Evolutionary conservation across 1,140 invertebrate genomes (phyloP), one percentile per base, ranked within the genome.

Genomic region (Potamilus streckersoni): DNA sequence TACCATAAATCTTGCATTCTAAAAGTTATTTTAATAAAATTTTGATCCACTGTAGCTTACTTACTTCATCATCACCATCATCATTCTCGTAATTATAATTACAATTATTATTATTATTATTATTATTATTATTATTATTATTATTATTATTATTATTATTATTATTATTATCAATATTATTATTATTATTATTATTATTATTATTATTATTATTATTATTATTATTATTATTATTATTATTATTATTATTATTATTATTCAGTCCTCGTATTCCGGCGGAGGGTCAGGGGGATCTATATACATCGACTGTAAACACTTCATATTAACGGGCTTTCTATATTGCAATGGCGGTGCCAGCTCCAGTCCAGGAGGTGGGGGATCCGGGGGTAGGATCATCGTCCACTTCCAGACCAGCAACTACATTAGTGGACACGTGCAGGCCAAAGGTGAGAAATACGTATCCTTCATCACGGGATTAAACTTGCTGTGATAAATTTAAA

Each of bases 281-380:
- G 85, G 85, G 14, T 80, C 79, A 71, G 85, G 82, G 56, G 85
- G 85, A 5, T 84, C 84, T 31, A 68, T 86, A n/a, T 83, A 78
- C 60, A 74, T 85, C 15, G 27, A 60, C n/a, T 78, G 79, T 73
- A 62, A 72, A n/a, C 62, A 66, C 19, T 80, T 79, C n/a, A 71
- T 61, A 16, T 71, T 83, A 67, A 75, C 71, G 17, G 82, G 81
- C 57, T 68, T 64, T 23, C 61, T 84, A 23, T 76, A 76, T 20
- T 79, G 75, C 63, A 84, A 83, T 71, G 83, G 83, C 67, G 85
- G 85, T 2, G 71, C 62, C 49, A 79, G 80, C 23, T 58, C 27
- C 2, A 64, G 76, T 15, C 58, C 65, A 20, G 82, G 82, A 16
- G 85, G 85, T 19, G 85, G 85, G 67, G 85, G 85, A 23, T 79